Evolutionary conservation across 2,113 vertebrate species (phyloP), one percentile per base, ranked within the genome.

Genomic region (Neofelis nebulosa): DNA sequence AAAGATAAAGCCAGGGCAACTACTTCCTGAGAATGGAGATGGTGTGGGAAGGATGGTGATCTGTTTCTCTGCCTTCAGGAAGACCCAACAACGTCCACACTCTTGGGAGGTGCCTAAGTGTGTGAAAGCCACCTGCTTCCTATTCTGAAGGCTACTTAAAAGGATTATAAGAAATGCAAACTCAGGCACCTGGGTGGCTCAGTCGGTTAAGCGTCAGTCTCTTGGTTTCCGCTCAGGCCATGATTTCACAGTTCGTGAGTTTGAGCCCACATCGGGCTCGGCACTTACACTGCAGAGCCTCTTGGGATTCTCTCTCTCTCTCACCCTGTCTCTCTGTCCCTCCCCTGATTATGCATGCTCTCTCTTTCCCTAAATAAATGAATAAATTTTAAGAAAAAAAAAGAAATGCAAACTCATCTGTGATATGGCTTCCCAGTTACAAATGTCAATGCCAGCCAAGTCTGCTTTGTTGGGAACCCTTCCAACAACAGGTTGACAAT

Each of bases 361-460:
- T 23, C 21, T 61, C 57, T 61, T 8, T 61, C 21, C 57, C 57
- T 61, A 23, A 61, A 61, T 61, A 61, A 23, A 61, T 61, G 57
- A 61, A 61, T 61, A 61, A 61, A 61, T 23, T 61, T 61, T 61
- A 61, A 57, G 55, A 61, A 61, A 61, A 61, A 48, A 9, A 61
- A 23, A 61, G 21, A 61, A 61, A 61, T 0, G 7, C 38, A 57
- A 85, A 93, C 68, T 91, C 94, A 91, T 94, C 95, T 74, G 73
- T 82, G 93, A 93, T 94, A 33, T 4, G 81, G 81, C 92, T 98
- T 93, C 97, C 94, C 69, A 91, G 88, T 88, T 96, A 92, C 73
- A 97, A 97, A 96, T 97, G 96, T 96, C 96, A 96, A 18, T 73
- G 76, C 92, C 84, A 95, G 94, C 50, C n/a, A 92, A 87, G 88